A percentile compares a stretch with the other conserved stretches of the same genome.
These are phyloP conservation scores for Hydrophis major DNA, from an alignment of 2,797 vertebrate species.

Conservation along the genomic window DNA sequence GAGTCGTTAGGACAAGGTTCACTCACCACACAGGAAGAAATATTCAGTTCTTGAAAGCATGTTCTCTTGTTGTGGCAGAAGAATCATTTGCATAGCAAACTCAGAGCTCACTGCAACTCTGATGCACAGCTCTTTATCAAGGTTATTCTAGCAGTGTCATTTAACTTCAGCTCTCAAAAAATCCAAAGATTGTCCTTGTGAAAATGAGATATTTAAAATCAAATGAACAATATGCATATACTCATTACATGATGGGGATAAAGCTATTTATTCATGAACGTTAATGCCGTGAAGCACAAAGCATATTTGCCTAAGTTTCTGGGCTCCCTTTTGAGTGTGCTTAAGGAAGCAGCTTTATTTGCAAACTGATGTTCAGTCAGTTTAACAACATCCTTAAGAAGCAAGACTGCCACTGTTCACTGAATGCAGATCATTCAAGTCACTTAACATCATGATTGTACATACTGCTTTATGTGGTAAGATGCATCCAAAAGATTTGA, in stretches of 20 bases:
- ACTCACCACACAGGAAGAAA: constrained; percentile 74
- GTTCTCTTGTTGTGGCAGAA: constrained; percentile 73
- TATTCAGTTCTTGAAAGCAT: constrained; percentile 70
- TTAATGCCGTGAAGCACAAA: not conserved
- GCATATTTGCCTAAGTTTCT: not conserved
- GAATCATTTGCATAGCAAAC: constrained; percentile 62
- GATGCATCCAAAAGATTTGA: not conserved
- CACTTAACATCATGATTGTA: not conserved
- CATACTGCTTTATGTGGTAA: not conserved
- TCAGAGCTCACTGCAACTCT: constrained; percentile 58
- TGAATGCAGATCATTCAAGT: not conserved
- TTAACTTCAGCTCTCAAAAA: constrained; percentile 27
- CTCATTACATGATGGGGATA: not conserved
- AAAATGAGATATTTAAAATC: constrained; percentile 29
- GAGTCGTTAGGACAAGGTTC: constrained; percentile 81
- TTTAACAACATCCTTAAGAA: not conserved
- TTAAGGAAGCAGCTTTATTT: not conserved
- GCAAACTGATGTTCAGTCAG: not conserved
- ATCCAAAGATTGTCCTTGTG: not conserved
- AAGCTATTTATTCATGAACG: not conserved
- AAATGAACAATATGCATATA: constrained; percentile 36
- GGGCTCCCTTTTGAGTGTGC: not conserved
- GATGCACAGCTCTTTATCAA: constrained; percentile 42
- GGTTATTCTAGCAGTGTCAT: constrained; percentile 31
- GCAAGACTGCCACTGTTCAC: not conserved